These are phyloP conservation scores for Erythrocercus mccallii DNA, from an alignment of 2,113 vertebrate species.

Conservation along the genomic window DNA sequence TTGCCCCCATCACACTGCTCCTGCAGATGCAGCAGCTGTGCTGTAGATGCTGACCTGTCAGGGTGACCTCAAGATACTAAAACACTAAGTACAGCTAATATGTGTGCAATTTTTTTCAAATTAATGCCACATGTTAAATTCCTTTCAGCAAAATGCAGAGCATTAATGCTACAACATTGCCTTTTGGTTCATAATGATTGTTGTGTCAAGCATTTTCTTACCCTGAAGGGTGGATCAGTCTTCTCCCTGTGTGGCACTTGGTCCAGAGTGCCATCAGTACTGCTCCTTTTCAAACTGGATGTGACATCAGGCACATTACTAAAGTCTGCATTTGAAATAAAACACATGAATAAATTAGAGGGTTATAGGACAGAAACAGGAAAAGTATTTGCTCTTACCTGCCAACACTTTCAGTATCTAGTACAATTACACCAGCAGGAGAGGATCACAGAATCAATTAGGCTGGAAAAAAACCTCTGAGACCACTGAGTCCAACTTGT, in stretches of 20 bases:
- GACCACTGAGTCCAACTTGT: not conserved
- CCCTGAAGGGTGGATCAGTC: conserved; percentile 71
- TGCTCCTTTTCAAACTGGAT: conserved; percentile 74
- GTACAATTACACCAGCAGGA: not conserved
- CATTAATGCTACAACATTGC: not conserved
- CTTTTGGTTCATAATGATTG: not conserved
- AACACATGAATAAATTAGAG: not conserved
- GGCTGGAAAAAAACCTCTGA: not conserved
- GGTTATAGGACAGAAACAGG: not conserved
- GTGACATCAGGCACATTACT: conserved; percentile 77
- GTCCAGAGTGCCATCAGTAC: conserved; percentile 75
- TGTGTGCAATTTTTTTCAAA: not conserved
- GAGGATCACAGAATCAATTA: not conserved
- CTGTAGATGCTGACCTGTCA: not conserved
- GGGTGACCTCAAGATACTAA: not conserved
- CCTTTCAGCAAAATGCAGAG: not conserved
- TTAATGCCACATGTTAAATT: not conserved
- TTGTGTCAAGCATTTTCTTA: conserved; percentile 40
- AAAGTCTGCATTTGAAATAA: conserved; percentile 71
- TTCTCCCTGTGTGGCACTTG: conserved; percentile 61
- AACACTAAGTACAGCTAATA: not conserved
- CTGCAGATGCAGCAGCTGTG: not conserved
- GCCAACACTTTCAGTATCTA: not conserved
- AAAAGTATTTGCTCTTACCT: not conserved
- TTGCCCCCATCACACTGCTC: not conserved